Percentiles rank a stretch among this genome's conserved stretches.
phyloP scores from a whole-genome alignment of 1,140 invertebrate genomes.

The Lucilia cuprina region DNA sequence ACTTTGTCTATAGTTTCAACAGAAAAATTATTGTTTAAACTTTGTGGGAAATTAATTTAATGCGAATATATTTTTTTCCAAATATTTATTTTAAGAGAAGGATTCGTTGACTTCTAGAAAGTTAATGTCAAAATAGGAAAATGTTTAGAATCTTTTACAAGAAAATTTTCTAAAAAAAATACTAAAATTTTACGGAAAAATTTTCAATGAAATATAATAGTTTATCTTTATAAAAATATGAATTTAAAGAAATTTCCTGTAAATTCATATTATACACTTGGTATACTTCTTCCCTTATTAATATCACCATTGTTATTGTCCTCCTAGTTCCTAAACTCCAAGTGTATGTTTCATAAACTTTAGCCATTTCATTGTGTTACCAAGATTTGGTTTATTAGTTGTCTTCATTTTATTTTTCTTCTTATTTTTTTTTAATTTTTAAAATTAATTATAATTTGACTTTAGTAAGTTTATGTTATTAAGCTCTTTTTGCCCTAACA shows the following conservation, averaged over 20 bases:
- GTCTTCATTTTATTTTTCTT: neutral
- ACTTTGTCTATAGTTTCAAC: neutral
- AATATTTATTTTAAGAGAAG: too few relatives aligned
- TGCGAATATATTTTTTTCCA: neutral
- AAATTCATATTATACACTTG: too few relatives aligned
- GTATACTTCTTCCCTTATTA: too few relatives aligned
- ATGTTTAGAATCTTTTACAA: too few relatives aligned
- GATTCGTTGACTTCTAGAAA: too few relatives aligned
- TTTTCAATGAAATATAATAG: too few relatives aligned
- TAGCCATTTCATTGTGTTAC: slow-evolving; percentile 1
- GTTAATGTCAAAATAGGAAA: too few relatives aligned
- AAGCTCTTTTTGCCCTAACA: neutral
- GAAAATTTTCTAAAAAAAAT: too few relatives aligned
- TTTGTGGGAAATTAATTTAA: neutral
- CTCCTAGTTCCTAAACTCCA: neutral
- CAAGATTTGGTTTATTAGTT: slow-evolving; percentile 6
- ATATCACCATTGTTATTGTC: neutral
- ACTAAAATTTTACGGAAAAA: too few relatives aligned
- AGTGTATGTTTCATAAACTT: neutral
- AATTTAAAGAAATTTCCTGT: too few relatives aligned
- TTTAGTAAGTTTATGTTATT: neutral
- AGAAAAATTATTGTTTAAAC: slow-evolving; percentile 9
- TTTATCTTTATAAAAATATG: too few relatives aligned
- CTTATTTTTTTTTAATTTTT: neutral
- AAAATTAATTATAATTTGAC: slow-evolving; percentile 8